Conservation (phyloP, 2,797 vertebrate species). For the Sebastes itinus region DNA sequence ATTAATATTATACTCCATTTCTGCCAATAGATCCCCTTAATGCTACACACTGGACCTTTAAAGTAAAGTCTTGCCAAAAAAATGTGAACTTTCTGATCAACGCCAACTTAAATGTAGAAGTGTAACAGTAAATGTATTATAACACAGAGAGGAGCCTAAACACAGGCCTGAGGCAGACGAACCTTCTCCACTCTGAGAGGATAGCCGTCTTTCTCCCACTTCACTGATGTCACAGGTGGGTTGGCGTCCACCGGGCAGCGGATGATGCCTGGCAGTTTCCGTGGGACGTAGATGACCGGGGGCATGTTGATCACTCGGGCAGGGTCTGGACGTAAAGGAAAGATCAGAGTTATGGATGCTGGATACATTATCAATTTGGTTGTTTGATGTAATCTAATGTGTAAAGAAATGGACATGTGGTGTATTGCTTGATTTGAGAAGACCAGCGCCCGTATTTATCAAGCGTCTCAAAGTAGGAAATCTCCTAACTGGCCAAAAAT, state of each 20-base stretch:
- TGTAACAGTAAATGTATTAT: background rate
- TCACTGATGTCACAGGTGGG: slow-evolving; percentile 93
- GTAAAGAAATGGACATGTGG: background rate
- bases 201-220: slow-evolving; percentile 98
- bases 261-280: slow-evolving; percentile 97
- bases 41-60: background rate
- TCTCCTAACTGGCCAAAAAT: background rate
- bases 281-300: slow-evolving; percentile 94
- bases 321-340: slow-evolving; percentile 84
- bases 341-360: background rate
- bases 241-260: slow-evolving; percentile 98
- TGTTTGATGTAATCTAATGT: background rate
- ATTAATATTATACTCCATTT: background rate
- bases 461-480: background rate
- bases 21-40: background rate
- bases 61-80: background rate
- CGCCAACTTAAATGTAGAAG: background rate
- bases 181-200: slow-evolving; percentile 90
- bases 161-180: background rate
- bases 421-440: background rate
- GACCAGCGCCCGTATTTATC: background rate
- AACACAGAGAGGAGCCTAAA: background rate
- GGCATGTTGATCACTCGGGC: slow-evolving; percentile 99
- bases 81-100: background rate
- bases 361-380: background rate